These are phyloP conservation scores for Dendroctonus valens DNA, from an alignment of 1,140 invertebrate species.

Conservation along the genomic window DNA sequence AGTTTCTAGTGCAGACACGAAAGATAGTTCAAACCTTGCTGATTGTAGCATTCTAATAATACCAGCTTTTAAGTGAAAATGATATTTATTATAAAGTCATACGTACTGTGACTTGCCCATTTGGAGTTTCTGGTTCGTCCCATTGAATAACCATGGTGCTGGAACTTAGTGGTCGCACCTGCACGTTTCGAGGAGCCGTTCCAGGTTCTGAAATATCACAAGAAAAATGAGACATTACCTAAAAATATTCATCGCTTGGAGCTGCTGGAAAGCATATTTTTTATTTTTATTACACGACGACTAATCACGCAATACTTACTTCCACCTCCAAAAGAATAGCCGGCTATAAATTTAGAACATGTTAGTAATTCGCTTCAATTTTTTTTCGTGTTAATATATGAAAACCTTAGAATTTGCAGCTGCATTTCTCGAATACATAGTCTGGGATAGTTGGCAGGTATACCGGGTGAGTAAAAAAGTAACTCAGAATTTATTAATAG, in stretches of 20 bases:
- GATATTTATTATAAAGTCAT: conserved; percentile 15
- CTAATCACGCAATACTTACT: conserved; percentile 65
- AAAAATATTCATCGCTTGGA: background rate
- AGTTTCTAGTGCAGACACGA: too few relatives aligned
- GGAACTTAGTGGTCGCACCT: conserved; percentile 88
- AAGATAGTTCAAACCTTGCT: too few relatives aligned
- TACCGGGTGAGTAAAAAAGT: too few relatives aligned
- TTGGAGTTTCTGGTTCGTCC: conserved; percentile 95
- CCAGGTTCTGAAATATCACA: conserved; percentile 74
- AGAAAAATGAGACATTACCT: conserved; percentile 1
- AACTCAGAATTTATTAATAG: too few relatives aligned
- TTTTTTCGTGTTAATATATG: background rate
- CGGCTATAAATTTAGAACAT: conserved; percentile 57
- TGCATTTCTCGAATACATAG: too few relatives aligned
- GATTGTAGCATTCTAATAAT: too few relatives aligned
- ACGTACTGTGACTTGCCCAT: conserved; percentile 92
- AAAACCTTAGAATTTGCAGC: background rate
- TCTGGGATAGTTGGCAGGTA: too few relatives aligned
- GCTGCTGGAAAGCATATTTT: background rate
- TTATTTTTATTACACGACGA: background rate
- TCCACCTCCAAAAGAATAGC: conserved; percentile 80
- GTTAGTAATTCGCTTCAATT: background rate
- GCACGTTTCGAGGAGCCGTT: conserved; percentile 89
- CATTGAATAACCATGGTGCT: conserved; percentile 95
- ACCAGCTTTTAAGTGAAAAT: too few relatives aligned